Evolutionary conservation across 2,113 vertebrate species (phyloP), one percentile per base, ranked within the genome.

Genomic region (Carassius gibelio): DNA sequence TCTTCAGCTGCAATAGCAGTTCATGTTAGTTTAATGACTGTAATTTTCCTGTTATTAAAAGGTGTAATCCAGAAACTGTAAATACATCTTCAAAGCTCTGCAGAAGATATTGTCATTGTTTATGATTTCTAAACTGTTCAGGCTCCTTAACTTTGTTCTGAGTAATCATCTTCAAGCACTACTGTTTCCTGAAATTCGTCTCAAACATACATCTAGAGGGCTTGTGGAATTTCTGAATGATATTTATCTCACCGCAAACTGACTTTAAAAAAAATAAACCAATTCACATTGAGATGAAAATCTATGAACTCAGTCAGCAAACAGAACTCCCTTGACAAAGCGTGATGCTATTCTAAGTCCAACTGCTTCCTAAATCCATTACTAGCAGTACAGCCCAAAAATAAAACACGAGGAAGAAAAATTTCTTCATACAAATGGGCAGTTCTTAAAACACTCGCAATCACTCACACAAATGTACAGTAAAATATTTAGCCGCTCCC

Each of bases 401-500:
- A 78, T 85, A 50, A 7, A 72, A 84, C 86, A 23, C 26, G 19
- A 19, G 84, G 7, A 82, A 30, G 72, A 87, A 74, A 84, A 82
- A 81, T 83, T 75, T 75, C 69, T 81, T 85, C 66, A 75, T 77
- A 81, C 77, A 80, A 72, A 77, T 45, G 23, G 81, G 50, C 72
- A 79, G 78, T 45, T 55, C 66, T 36, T 21, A 15, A 48, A 66
- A 61, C 13, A 23, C 71, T 66, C 9, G 62, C 59, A 78, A 38
- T 42, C 30, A n/a, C 42, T 61, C 59, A 66, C 7, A 86, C 77
- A 87, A 87, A 86, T 89, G 69, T 57, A 62, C 23, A n/a, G 61
- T 89, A 85, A 93, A 94, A 93, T 90, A 94, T 94, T 94, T 91
- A 93, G 84, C 69, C 19, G 93, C 91, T 93, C 81, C 91, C 90